Base-by-base conservation (phyloP, 64 coral and sea anemone species). In the Orbicella faveolata region DNA sequence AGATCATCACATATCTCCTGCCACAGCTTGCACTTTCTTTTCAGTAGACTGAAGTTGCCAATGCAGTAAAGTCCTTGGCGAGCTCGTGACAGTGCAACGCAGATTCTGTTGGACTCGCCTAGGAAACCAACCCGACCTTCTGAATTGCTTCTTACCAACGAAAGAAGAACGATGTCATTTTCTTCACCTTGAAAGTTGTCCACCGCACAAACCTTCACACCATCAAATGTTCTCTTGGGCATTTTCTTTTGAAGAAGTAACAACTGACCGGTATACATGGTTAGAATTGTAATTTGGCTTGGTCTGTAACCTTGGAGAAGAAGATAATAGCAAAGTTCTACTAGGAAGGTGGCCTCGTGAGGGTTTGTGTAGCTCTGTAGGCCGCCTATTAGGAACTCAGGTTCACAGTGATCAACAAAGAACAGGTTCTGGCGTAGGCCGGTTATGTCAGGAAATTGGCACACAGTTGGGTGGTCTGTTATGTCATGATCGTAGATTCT, bases 131-230 rank as follows among this genome's bases (percentile, higher is more conserved):
- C 93, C 57, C 11, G 77, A 55, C 81, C 83, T 41, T 88, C 76
- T 81, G 74, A 59, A 72, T 75, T 93, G 69, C 94, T 96, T 81
- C 94, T 75, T 1, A 96, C 94, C 44, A 96, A 63, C 0, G 94
- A 96, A 21, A 96, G 79, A 48, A 96, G 87, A 75, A 96, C 87
- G 21, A 96, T 90, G 54, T 96, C 87, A 19, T 83, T 96, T 57
- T 96, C 94, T 87, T 96, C 90, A 55, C 94, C 94, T 87, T 96
- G 94, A 52, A 93, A 96, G 51, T 93, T 96, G 88, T 96, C 90
- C 17, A 96, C 90, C 18, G 92, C 92, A 15, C 89, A 88, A 8
- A 98, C 89, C 65, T 77, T 87, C 1, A 98, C 20, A 18, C 86
- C 95, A 11, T 88, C 67, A 77, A 95, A 95, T 30, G 83, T 64